Conservation (phyloP, 23 tunicate species). For the Aplidium turbinatum region DNA sequence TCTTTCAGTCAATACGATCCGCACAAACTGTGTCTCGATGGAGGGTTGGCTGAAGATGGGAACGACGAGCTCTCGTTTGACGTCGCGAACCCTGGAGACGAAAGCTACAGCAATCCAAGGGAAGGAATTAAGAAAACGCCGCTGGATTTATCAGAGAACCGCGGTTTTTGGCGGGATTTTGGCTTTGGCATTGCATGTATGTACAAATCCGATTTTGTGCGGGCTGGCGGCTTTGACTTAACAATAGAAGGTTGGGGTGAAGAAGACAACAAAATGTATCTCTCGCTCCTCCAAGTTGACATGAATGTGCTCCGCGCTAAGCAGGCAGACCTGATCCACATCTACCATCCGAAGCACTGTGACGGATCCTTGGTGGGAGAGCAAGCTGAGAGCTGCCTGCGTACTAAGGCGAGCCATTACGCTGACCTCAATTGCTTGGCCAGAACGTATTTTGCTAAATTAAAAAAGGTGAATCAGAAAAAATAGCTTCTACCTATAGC, state of each 20-base stretch:
- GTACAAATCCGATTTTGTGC: constrained; percentile 74
- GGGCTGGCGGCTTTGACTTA: constrained; percentile 83
- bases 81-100: constrained; percentile 22
- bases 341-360: constrained; percentile 74
- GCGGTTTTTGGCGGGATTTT: constrained; percentile 92
- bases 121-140: constrained; percentile 57
- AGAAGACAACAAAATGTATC: constrained; percentile 72
- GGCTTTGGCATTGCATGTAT: constrained; percentile 91
- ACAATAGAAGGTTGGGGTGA: constrained; percentile 96
- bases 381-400: constrained; percentile 65
- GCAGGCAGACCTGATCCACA: constrained; percentile 73
- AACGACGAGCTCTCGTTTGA: neutral
- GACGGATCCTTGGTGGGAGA: constrained; percentile 48
- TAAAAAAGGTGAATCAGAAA: neutral
- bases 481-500: constrained; percentile 11
- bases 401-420: constrained; percentile 79
- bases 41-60: constrained; percentile 37
- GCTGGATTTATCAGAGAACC: constrained; percentile 48
- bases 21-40: constrained; percentile 61
- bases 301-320: constrained; percentile 69
- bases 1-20: constrained; percentile 94
- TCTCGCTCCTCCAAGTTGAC: constrained; percentile 54
- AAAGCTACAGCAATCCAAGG: constrained; percentile 7
- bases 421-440: constrained; percentile 81
- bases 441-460: constrained; percentile 31